A percentile compares a stretch with the other conserved stretches of the same genome.
These are phyloP conservation scores for Calonectris borealis DNA, from an alignment of 2,113 vertebrate species.

Conservation along the genomic window DNA sequence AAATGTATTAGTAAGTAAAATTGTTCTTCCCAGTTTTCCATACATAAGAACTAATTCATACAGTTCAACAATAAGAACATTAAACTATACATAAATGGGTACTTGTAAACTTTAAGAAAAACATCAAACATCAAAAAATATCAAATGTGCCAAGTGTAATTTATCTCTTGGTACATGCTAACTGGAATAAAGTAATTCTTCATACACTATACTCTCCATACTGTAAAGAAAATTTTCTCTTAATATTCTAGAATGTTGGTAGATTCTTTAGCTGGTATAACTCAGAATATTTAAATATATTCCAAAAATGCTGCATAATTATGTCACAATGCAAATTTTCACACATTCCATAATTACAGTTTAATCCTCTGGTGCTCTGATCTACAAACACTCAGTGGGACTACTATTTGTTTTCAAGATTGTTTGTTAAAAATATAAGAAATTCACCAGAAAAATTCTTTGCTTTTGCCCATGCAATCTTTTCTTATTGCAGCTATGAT, in stretches of 20 bases:
- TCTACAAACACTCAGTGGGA: not conserved
- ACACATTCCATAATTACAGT: not conserved
- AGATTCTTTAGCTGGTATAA: not conserved
- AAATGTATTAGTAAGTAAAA: not conserved
- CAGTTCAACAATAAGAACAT: not conserved
- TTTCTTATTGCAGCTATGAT: not conserved
- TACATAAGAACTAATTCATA: not conserved
- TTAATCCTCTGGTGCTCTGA: not conserved
- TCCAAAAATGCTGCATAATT: not conserved
- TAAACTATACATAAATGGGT: not conserved
- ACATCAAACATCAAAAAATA: not conserved
- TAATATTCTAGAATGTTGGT: not conserved
- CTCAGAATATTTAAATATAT: not conserved
- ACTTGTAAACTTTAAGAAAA: not conserved
- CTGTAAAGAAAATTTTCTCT: not conserved
- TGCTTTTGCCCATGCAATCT: not conserved
- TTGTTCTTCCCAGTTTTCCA: not conserved
- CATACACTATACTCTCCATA: not conserved
- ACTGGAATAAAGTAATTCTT: not conserved
- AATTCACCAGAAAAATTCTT: not conserved
- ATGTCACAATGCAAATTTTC: not conserved
- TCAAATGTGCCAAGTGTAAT: not conserved
- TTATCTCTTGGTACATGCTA: not conserved
- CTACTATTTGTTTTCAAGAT: not conserved
- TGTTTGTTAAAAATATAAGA: not conserved